phyloP scores from a whole-genome alignment of 1,140 invertebrate species.

The Tetramorium simillimum region DNA sequence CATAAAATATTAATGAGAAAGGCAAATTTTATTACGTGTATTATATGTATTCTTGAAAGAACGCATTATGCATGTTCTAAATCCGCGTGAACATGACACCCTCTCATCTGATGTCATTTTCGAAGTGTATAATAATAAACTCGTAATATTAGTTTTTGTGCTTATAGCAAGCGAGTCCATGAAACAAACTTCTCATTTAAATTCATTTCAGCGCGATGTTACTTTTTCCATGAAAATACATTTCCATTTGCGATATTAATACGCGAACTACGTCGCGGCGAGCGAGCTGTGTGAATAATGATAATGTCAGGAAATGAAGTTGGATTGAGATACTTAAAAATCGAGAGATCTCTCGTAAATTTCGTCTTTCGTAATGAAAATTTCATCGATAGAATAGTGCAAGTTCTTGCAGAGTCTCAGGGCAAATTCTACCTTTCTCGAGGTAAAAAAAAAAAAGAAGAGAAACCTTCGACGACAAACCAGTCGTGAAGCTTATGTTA shows the following conservation, averaged over 20 bases:
- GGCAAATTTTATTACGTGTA: neutral
- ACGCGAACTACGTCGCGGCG: constrained; percentile 27
- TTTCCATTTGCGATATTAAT: constrained; percentile 61
- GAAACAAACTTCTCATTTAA: constrained; percentile 53
- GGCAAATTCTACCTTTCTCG: neutral
- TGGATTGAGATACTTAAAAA: constrained; percentile 46
- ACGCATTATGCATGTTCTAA: neutral
- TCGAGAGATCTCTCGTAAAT: constrained; percentile 40
- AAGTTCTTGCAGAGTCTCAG: neutral
- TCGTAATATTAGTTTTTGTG: constrained; percentile 29
- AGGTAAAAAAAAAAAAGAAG: neutral
- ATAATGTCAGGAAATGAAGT: constrained; percentile 38
- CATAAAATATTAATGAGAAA: neutral
- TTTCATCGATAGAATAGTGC: neutral
- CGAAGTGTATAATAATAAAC: constrained; percentile 32
- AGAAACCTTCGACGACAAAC: neutral
- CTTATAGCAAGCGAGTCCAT: constrained; percentile 12
- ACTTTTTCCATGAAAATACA: constrained; percentile 48
- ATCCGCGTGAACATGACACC: neutral
- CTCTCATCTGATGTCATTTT: constrained; percentile 25
- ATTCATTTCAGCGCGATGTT: constrained; percentile 48
- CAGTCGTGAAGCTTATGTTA: neutral
- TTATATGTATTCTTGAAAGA: neutral
- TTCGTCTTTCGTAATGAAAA: constrained; percentile 11
- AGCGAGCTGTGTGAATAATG: constrained; percentile 35